Base-by-base conservation (phyloP, 2,113 vertebrate genomes). In the Orycteropus afer region DNA sequence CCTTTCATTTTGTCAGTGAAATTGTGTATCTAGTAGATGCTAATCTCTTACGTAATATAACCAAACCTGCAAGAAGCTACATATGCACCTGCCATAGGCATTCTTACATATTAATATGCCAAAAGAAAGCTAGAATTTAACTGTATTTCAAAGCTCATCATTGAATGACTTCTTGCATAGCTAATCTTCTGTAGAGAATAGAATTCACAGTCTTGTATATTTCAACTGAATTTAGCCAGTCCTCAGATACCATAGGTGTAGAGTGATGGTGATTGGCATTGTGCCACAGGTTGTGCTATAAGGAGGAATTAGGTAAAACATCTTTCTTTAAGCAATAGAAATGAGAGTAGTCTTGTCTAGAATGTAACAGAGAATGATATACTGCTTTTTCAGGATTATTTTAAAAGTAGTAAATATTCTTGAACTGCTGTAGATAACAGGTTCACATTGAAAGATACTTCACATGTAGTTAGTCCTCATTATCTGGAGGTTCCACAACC, bases 371-470 rank as follows among this genome's bases (percentile, higher is more conserved):
- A 73, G 61, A 45, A 4, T 61, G 15, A 57, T 27, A 12, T 22
- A 22, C n/a, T 77, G 25, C 15, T 37, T 90, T 81, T 86, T 32
- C 53, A 79, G 23, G 13, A 12, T 86, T 47, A 65, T 53, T 86
- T 96, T 92, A 76, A 89, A 83, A 79, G 32, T 76, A 69, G 37
- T 79, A 76, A 85, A 82, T 90, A 65, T 42, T 91, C 42, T 85
- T 80, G 53, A 96, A 32, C 13, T 57, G 55, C 47, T 91, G 2
- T 89, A 59, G 95, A 73, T 71, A 81, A 92, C 27, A 89, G 17
- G 45, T 63, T 90, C 84, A 69, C 29, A 22, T 65, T 76, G 37
- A 65, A 96, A 95, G 65, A 84, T 74, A 86, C 34, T 76, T 87
- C 23, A 59, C 22, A 59, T 59, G 18, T 17, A 13, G 59, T 61